These are phyloP conservation scores for Ormyrus thymus DNA, from an alignment of 2,888 invertebrate genomes.

Conservation along the genomic window DNA sequence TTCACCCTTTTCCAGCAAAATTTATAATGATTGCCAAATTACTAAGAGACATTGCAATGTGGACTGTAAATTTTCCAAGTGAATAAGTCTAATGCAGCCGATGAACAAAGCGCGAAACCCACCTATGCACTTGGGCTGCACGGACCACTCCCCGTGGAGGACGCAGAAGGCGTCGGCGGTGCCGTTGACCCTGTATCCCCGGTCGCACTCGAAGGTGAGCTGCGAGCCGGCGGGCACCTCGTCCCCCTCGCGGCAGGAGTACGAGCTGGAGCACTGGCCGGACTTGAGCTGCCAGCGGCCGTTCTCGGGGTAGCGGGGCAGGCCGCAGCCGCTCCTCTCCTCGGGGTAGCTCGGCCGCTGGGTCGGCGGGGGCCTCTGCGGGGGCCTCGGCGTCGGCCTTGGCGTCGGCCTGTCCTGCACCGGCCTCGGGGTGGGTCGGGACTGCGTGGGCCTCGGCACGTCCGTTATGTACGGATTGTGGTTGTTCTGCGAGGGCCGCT, in stretches of 20 bases:
- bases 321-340: slow-evolving; percentile 55
- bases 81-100: no score
- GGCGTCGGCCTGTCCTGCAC: slow-evolving; percentile 7
- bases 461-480: background rate
- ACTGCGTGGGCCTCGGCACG: slow-evolving; percentile 4
- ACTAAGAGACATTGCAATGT: no score
- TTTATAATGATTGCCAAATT: no score
- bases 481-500: slow-evolving; percentile 1
- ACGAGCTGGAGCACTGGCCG: slow-evolving; percentile 60
- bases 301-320: slow-evolving; percentile 65
- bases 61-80: no score
- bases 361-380: background rate
- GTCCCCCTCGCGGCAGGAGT: slow-evolving; percentile 58
- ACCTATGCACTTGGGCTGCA: slow-evolving; percentile 66
- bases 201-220: slow-evolving; percentile 67
- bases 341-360: background rate
- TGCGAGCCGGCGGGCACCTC: slow-evolving; percentile 63
- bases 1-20: no score
- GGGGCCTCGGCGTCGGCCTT: background rate
- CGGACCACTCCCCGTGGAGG: slow-evolving; percentile 64
- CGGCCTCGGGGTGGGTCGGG: slow-evolving; percentile 9
- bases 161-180: slow-evolving; percentile 63
- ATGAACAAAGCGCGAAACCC: slow-evolving; percentile 33
- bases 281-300: slow-evolving; percentile 65
- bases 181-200: slow-evolving; percentile 63